Conservation (phyloP, 2,888 invertebrate species). For the Galeruca laticollis region DNA sequence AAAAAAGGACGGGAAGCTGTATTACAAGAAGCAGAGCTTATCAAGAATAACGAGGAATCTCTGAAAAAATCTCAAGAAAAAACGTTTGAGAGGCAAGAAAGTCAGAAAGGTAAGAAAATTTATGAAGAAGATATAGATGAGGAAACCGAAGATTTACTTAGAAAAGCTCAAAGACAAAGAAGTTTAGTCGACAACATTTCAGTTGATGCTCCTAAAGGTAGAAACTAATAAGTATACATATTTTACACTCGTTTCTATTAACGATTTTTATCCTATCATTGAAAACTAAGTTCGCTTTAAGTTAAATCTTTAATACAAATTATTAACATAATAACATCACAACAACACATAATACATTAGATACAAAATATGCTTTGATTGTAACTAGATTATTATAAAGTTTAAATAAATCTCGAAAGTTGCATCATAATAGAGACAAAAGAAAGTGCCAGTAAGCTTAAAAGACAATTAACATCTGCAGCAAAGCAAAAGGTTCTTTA, state of each 20-base stretch:
- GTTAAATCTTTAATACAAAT: too few species aligned
- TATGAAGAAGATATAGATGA: constrained; percentile 71
- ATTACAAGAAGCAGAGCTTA: constrained; percentile 51
- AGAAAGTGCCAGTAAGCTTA: too few species aligned
- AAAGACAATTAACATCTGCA: too few species aligned
- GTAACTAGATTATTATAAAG: too few species aligned
- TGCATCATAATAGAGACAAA: too few species aligned
- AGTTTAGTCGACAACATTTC: constrained; percentile 79
- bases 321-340: too few species aligned
- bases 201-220: constrained; percentile 56
- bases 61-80: constrained; percentile 47
- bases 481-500: too few species aligned
- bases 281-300: too few species aligned
- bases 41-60: constrained; percentile 43
- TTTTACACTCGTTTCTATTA: constrained; percentile 10
- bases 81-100: constrained; percentile 49
- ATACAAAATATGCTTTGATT: too few species aligned
- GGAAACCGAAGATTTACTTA: constrained; percentile 74
- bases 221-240: constrained; percentile 34
- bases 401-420: too few species aligned
- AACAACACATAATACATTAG: too few species aligned
- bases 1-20: constrained; percentile 56
- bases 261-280: background rate
- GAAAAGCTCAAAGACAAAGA: constrained; percentile 76
- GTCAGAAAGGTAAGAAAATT: constrained; percentile 59